phyloP scores from a whole-genome alignment of 2,113 vertebrate genomes.

The Rissa tridactyla region DNA sequence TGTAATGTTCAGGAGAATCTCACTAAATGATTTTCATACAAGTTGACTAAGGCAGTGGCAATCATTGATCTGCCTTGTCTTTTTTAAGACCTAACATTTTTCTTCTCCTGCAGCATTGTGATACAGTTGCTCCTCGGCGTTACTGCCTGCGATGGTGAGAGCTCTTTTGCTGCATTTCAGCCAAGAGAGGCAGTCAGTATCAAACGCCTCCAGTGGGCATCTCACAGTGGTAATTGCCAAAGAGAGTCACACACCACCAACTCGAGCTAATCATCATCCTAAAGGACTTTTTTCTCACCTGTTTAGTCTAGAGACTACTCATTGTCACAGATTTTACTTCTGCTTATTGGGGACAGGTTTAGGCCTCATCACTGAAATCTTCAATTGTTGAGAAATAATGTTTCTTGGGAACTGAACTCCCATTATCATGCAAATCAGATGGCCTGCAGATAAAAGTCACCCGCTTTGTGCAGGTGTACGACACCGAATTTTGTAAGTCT shows the following conservation, averaged over 20 bases:
- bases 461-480: background rate
- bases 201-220: background rate
- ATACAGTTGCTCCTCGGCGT: background rate
- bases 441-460: background rate
- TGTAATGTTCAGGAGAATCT: background rate
- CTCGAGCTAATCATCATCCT: background rate
- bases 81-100: background rate
- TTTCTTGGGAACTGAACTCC: conserved; percentile 7
- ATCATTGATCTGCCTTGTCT: background rate
- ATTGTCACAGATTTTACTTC: background rate
- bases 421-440: background rate
- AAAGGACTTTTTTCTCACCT: background rate
- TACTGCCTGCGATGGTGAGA: background rate
- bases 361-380: background rate
- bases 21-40: background rate
- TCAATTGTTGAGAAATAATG: background rate
- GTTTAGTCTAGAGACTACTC: background rate
- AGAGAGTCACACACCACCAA: background rate
- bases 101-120: background rate
- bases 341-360: background rate
- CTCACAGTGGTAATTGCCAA: background rate
- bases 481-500: background rate
- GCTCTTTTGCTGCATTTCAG: background rate
- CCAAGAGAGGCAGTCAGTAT: background rate
- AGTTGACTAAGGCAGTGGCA: background rate